These are phyloP conservation scores for Oenanthe melanoleuca DNA, from an alignment of 2,113 vertebrate genomes.

Conservation along the genomic window DNA sequence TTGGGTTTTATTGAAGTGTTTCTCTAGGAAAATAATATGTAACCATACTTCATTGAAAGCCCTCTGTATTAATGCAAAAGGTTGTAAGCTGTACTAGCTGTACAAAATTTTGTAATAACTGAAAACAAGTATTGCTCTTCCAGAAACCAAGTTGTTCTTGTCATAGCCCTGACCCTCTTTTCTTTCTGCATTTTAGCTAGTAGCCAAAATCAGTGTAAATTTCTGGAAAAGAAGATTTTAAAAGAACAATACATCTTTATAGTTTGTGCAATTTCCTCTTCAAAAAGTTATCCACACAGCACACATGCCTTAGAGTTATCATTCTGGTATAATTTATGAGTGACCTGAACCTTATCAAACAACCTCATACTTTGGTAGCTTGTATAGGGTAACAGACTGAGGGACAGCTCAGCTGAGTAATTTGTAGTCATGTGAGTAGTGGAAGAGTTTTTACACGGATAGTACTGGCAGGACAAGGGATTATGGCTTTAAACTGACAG, in stretches of 20 bases:
- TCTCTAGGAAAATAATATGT: background rate
- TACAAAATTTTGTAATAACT: background rate
- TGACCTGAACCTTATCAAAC: background rate
- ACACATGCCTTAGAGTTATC: background rate
- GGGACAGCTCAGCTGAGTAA: rapidly evolving
- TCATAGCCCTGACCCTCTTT: background rate
- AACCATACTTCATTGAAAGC: background rate
- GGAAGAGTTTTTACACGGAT: background rate
- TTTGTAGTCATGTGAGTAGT: background rate
- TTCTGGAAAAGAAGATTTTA: background rate
- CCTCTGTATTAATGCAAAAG: background rate
- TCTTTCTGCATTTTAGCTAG: background rate
- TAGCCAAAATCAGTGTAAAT: background rate
- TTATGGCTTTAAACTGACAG: background rate
- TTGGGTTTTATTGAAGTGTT: background rate
- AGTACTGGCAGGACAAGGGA: background rate
- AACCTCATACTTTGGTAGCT: background rate
- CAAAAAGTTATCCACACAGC: background rate
- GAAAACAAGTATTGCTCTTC: background rate
- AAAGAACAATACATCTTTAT: background rate
- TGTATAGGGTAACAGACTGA: background rate
- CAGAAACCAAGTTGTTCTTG: background rate
- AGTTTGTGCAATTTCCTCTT: background rate
- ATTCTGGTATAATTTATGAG: background rate
- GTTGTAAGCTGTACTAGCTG: background rate